Percentiles rank a stretch among this genome's conserved stretches.
These are phyloP conservation scores for Amphipyra tragopoginis DNA, from an alignment of 2,888 invertebrate species.

Conservation along the genomic window DNA sequence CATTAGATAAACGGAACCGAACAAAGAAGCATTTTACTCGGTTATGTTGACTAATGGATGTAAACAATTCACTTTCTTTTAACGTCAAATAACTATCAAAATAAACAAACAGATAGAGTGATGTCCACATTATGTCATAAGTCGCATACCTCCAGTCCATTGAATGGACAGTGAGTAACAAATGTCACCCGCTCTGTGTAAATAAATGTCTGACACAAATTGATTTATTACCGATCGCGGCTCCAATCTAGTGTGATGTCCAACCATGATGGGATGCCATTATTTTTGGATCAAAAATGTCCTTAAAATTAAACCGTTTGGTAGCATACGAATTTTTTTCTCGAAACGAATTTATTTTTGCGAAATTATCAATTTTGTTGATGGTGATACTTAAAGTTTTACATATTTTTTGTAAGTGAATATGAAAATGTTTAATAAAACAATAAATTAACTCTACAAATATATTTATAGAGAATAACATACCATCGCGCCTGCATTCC, in stretches of 20 bases:
- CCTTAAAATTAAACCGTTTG: constrained; percentile 26
- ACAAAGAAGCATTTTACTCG: no score
- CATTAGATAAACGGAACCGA: no score
- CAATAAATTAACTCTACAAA: no score
- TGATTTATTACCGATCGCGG: constrained; percentile 72
- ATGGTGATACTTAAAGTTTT: no score
- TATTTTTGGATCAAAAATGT: constrained; percentile 54
- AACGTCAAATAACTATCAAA: neutral
- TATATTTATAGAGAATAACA: no score
- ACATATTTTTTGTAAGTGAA: no score
- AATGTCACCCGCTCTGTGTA: constrained; percentile 71
- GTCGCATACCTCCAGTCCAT: constrained; percentile 21
- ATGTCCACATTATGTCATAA: constrained; percentile 50
- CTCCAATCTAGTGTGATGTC: constrained; percentile 66
- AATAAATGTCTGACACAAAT: constrained; percentile 76
- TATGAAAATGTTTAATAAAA: no score
- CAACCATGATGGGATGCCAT: constrained; percentile 61
- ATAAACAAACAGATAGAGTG: neutral
- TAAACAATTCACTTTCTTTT: neutral
- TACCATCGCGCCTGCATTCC: no score
- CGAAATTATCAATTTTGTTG: neutral
- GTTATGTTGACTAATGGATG: no score
- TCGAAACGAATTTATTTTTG: constrained; percentile 11
- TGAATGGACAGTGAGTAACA: constrained; percentile 60
- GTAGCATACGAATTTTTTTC: constrained; percentile 10